phyloP scores from a whole-genome alignment of 2,113 vertebrate species.

The Myotis brandtii region DNA sequence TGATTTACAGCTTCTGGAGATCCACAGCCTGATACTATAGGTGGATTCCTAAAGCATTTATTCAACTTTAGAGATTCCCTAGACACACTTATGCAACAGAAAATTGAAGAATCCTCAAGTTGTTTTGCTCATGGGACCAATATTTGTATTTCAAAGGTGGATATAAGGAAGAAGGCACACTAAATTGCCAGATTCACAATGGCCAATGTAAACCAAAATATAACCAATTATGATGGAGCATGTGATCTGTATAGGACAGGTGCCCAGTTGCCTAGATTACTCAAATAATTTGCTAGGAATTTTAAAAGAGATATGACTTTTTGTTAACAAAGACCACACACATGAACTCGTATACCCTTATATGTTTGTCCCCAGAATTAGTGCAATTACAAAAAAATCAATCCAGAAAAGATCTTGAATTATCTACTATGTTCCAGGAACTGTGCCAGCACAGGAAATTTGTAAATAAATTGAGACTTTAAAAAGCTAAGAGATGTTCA shows the following conservation, averaged over 20 bases:
- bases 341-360: neutral
- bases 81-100: constrained; percentile 59
- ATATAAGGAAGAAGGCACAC: constrained; percentile 28
- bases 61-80: constrained; percentile 56
- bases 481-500: constrained; percentile 56
- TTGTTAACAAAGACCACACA: neutral
- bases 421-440: constrained; percentile 57
- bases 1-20: constrained; percentile 47
- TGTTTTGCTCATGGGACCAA: constrained; percentile 47
- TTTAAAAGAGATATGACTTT: constrained; percentile 22
- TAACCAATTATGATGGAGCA: constrained; percentile 44
- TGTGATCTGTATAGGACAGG: constrained; percentile 20
- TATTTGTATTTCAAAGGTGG: constrained; percentile 58
- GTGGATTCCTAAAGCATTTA: constrained; percentile 64
- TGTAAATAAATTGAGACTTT: constrained; percentile 7
- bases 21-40: constrained; percentile 24
- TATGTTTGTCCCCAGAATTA: constrained; percentile 30
- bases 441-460: constrained; percentile 26
- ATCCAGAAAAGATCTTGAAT: constrained; percentile 39
- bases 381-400: constrained; percentile 54
- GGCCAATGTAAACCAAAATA: constrained; percentile 37
- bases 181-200: constrained; percentile 57
- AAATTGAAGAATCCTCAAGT: constrained; percentile 67
- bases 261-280: constrained; percentile 8
- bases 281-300: constrained; percentile 46